Base-by-base conservation (phyloP, 2,888 invertebrate genomes). In the Cancer borealis region DNA sequence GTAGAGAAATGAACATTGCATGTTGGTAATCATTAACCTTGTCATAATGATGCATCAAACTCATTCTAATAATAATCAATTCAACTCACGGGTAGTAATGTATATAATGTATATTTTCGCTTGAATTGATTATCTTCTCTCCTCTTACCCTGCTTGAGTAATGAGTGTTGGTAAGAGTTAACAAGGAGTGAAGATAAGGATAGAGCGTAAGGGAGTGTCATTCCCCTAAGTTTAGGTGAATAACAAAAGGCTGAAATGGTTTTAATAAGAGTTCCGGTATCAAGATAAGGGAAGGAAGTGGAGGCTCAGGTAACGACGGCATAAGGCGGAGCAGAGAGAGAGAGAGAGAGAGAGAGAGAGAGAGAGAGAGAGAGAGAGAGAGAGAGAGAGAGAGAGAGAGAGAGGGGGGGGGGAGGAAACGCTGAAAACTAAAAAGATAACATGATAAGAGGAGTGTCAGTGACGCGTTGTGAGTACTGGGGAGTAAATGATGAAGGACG, bases 331-430 rank as follows among this genome's bases (percentile, higher is more conserved):
- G n/a, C n/a, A 21, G 66, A 66, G 66, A 54, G 66, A 66, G n/a
- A 66, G n/a, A 66, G 66, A 54, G 66, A 88, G 66, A 66, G 66
- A 66, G 66, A 88, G 88, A 46, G 46, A 46, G 88, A 88, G 66
- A 66, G 66, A 66, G 66, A 66, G 66, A 66, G n/a, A n/a, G 66
- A 66, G 66, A 30, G 87, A 87, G 14, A 21, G 54, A 54, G 47
- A 10, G 26, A 39, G 88, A 30, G 88, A 88, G 88, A 30, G 88
- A 88, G 88, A 30, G 88, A 88, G 45, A 30, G 88, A 88, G 45
- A 30, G 88, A 88, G 45, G 8, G 45, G 45, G 39, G 0, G 88
- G 0, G 12, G 21, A 49, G n/a, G 47, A 49, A 4, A 49, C 14
- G 88, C 84, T 84, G 39, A 84, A 84, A 39, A 12, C 30, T 0